A percentile compares a stretch with the other conserved stretches of the same genome.
Evolutionary conservation across 2,888 invertebrate genomes (phyloP).

Genomic region (Scaeva pyrastri): DNA sequence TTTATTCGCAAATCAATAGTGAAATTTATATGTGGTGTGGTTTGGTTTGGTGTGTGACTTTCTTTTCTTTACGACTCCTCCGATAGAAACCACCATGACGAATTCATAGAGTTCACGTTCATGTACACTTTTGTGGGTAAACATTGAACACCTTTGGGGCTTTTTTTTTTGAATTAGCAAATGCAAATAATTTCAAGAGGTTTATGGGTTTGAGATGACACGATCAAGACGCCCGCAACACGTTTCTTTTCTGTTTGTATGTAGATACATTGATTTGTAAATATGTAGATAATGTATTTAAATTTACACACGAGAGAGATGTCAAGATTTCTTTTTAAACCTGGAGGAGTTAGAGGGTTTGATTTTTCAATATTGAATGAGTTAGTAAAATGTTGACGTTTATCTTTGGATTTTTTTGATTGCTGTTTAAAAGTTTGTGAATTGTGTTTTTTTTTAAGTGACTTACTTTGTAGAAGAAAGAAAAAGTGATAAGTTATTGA

Average conservation of each 20-base stretch:
- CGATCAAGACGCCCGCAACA: conserved; percentile 8
- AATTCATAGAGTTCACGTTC: conserved; percentile 7
- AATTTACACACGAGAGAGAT: background rate
- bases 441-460: no score
- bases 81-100: background rate
- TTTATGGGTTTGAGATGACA: conserved; percentile 30
- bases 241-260: background rate
- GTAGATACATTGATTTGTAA: no score
- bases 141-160: background rate
- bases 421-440: no score
- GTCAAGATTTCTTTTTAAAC: conserved; percentile 1
- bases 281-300: no score
- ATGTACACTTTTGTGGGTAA: background rate
- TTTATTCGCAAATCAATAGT: conserved; percentile 44
- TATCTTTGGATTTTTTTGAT: background rate
- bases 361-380: background rate
- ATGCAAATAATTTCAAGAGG: conserved; percentile 38
- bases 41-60: conserved; percentile 23
- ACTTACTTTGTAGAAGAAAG: no score
- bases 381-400: background rate
- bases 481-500: no score
- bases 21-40: conserved; percentile 24
- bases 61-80: conserved; percentile 20
- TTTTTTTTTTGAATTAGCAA: conserved; percentile 24
- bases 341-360: background rate